Percentiles rank a stretch among this genome's conserved stretches.
Conservation (phyloP, 2,113 vertebrate genomes). For the Suncus etruscus region DNA sequence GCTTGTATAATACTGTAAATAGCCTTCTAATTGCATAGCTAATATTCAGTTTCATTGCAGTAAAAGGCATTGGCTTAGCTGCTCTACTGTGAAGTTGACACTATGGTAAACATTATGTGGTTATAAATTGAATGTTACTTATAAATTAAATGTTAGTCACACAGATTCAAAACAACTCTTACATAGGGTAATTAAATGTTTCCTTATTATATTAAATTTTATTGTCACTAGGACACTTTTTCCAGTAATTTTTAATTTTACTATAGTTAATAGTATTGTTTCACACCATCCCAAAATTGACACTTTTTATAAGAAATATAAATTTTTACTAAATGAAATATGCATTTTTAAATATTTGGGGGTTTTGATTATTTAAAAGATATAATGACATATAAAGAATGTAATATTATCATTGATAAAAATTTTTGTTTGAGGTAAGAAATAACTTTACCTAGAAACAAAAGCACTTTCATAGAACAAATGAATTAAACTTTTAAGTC, state of each 20-base stretch:
- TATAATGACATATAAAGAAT: not conserved
- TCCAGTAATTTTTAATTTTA: constrained; percentile 34
- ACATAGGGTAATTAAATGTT: constrained; percentile 66
- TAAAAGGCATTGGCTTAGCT: not conserved
- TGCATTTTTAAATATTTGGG: not conserved
- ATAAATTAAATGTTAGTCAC: not conserved
- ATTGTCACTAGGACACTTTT: constrained; percentile 67
- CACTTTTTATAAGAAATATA: not conserved
- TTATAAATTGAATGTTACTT: constrained; percentile 61
- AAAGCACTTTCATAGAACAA: not conserved
- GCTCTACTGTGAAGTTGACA: constrained; percentile 50
- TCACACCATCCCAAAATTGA: not conserved
- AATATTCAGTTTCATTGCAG: constrained; percentile 49
- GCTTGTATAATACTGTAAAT: constrained; percentile 50
- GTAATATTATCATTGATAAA: not conserved
- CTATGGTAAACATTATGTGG: constrained; percentile 29
- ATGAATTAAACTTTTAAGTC: not conserved
- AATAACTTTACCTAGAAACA: not conserved
- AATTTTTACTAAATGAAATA: not conserved
- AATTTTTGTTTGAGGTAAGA: not conserved
- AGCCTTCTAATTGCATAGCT: constrained; percentile 36
- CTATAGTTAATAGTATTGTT: not conserved
- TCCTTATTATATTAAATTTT: constrained; percentile 47
- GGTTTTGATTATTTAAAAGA: not conserved
- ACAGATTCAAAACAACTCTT: constrained; percentile 32